These are phyloP conservation scores for Aspidoscelis tigris DNA, from an alignment of 2,113 vertebrate genomes.

Conservation along the genomic window DNA sequence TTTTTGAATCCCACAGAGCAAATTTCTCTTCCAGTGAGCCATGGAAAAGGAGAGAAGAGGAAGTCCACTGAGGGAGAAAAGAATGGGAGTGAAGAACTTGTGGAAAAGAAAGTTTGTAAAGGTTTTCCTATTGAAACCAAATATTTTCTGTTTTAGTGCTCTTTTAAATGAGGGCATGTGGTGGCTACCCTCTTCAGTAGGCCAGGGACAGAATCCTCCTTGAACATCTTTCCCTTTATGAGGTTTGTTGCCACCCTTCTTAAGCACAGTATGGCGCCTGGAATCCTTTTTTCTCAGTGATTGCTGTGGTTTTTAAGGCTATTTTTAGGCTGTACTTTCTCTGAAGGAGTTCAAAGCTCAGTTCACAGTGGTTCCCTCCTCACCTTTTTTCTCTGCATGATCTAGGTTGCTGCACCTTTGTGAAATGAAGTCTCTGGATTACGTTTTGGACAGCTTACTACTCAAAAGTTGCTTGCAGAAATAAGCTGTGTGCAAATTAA, in stretches of 20 bases:
- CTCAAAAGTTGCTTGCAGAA: too few species aligned
- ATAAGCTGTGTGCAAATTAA: background rate
- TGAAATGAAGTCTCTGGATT: background rate
- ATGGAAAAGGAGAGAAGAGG: conserved; percentile 81
- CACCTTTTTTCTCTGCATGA: background rate
- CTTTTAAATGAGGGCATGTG: conserved; percentile 58
- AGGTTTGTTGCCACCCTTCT: background rate
- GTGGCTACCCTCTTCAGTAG: background rate
- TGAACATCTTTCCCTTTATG: background rate
- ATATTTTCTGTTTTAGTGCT: conserved; percentile 70
- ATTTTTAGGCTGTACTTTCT: background rate
- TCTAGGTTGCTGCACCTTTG: background rate
- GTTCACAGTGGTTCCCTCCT: background rate
- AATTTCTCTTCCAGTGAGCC: conserved; percentile 56
- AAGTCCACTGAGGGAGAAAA: conserved; percentile 73
- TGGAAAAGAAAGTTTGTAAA: conserved; percentile 99
- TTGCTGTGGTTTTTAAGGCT: background rate
- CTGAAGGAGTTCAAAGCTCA: background rate
- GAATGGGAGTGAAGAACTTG: conserved; percentile 79
- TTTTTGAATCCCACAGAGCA: conserved; percentile 63
- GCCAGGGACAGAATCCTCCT: background rate
- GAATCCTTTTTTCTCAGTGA: background rate
- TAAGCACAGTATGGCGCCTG: fast-evolving
- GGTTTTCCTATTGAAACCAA: conserved; percentile 93
- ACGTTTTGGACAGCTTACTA: background rate